A percentile compares a stretch with the other conserved stretches of the same genome.
phyloP scores from a whole-genome alignment of 2,113 vertebrate genomes.

The Gnathonemus echidnorhynchus region DNA sequence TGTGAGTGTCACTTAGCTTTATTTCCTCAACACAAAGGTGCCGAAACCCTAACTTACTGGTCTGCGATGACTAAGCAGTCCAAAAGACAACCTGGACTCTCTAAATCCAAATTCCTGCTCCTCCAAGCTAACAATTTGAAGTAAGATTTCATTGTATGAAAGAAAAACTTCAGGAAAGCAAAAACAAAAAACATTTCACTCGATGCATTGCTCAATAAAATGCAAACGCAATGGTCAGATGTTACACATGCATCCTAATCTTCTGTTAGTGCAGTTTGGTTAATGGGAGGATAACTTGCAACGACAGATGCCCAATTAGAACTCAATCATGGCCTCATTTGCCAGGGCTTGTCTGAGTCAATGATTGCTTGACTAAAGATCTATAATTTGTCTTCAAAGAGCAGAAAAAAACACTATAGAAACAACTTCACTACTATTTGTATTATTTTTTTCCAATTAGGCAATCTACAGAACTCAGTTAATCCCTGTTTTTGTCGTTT shows the following conservation, averaged over 20 bases:
- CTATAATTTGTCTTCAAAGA: not conserved
- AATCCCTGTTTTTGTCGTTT: not conserved
- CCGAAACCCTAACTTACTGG: not conserved
- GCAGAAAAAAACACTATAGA: slow-evolving; percentile 20
- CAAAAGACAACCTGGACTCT: not conserved
- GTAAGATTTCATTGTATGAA: not conserved
- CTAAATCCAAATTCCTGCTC: not conserved
- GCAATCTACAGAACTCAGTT: not conserved
- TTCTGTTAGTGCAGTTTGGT: not conserved
- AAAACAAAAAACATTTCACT: not conserved
- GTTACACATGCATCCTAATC: not conserved
- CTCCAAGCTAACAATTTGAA: not conserved
- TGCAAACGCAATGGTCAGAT: not conserved
- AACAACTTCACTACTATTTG: not conserved
- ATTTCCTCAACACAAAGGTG: not conserved
- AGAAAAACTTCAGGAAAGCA: not conserved
- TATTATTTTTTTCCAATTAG: slow-evolving; percentile 2
- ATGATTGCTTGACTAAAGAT: slow-evolving; percentile 1
- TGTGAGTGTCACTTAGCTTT: not conserved
- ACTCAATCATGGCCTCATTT: slow-evolving; percentile 29
- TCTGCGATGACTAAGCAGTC: not conserved
- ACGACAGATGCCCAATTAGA: slow-evolving; percentile 34
- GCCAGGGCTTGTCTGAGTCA: slow-evolving; percentile 15
- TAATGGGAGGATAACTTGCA: not conserved
- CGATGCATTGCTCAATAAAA: not conserved